Percentiles rank a stretch among this genome's conserved stretches.
Conservation (phyloP, 2,888 invertebrate genomes). For the Teinopalpus imperialis region DNA sequence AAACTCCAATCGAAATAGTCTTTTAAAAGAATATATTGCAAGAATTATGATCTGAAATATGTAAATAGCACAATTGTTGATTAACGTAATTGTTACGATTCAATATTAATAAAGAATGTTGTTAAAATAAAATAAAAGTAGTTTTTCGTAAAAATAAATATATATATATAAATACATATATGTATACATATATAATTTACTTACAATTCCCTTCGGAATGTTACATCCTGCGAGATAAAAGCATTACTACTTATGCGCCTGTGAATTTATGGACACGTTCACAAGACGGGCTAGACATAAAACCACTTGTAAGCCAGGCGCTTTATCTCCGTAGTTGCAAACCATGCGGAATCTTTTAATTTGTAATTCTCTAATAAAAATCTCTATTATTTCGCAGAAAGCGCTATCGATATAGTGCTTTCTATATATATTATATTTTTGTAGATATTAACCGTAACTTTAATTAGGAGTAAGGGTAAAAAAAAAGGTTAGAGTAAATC, state of each 20-base stretch:
- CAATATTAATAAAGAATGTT: conserved; percentile 26
- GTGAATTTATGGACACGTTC: conserved; percentile 20
- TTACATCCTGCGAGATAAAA: conserved; percentile 9
- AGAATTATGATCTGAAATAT: too few relatives aligned
- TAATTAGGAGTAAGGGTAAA: too few relatives aligned
- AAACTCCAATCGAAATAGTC: too few relatives aligned
- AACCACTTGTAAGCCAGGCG: conserved; percentile 20
- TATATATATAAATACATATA: too few relatives aligned
- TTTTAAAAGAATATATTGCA: too few relatives aligned
- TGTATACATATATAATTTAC: not conserved
- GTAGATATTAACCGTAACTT: not conserved
- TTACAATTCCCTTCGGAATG: conserved; percentile 4
- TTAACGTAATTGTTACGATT: too few relatives aligned
- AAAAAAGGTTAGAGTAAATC: too few relatives aligned
- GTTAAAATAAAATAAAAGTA: too few relatives aligned
- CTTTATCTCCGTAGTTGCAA: conserved; percentile 18
- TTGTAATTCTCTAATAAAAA: conserved; percentile 12
- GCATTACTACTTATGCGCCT: conserved; percentile 21
- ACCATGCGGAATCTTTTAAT: conserved; percentile 17
- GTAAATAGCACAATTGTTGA: too few relatives aligned
- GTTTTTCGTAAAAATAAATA: too few relatives aligned
- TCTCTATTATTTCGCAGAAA: conserved; percentile 17
- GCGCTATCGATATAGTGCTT: too few relatives aligned
- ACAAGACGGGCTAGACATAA: conserved; percentile 19
- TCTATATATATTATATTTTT: not conserved